Conservation (phyloP, 2,113 vertebrate species). For the Brachyhypopomus gauderio region DNA sequence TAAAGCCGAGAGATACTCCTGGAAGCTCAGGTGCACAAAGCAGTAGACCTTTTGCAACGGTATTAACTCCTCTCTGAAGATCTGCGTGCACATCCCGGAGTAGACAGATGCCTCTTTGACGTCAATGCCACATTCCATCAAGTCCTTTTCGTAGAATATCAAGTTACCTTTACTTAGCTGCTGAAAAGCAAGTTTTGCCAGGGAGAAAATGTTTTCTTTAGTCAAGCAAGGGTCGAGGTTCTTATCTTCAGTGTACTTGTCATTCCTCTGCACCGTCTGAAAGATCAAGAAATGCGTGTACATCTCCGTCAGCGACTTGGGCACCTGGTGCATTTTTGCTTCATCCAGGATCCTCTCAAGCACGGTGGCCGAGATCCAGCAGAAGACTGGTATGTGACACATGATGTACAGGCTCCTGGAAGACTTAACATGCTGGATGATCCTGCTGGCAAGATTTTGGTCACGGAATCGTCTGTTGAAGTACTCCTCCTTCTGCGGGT, state of each 20-base stretch:
- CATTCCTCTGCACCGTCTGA: slow-evolving; percentile 27
- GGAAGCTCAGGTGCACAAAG: slow-evolving; percentile 48
- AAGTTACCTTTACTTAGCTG: slow-evolving; percentile 33
- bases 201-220: slow-evolving; percentile 20
- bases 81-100: slow-evolving; percentile 43
- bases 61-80: slow-evolving; percentile 29
- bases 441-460: slow-evolving; percentile 11
- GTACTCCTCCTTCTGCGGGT: slow-evolving; percentile 37
- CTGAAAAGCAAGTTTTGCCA: slow-evolving; percentile 42
- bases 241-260: slow-evolving; percentile 11
- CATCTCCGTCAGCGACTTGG: slow-evolving; percentile 45
- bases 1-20: slow-evolving; percentile 47
- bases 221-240: slow-evolving; percentile 16
- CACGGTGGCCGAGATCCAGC: slow-evolving; percentile 32
- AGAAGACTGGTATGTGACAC: slow-evolving; percentile 44
- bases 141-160: background rate
- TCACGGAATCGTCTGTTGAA: slow-evolving; percentile 28
- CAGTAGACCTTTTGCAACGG: slow-evolving; percentile 33
- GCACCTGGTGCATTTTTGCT: background rate
- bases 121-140: slow-evolving; percentile 39
- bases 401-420: slow-evolving; percentile 30
- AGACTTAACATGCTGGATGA: slow-evolving; percentile 24
- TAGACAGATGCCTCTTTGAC: slow-evolving; percentile 37
- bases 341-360: slow-evolving; percentile 17
- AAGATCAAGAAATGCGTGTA: slow-evolving; percentile 43